A percentile compares a stretch with the other conserved stretches of the same genome.
phyloP scores from a whole-genome alignment of 2,113 vertebrate species.

The Cervus canadensis region DNA sequence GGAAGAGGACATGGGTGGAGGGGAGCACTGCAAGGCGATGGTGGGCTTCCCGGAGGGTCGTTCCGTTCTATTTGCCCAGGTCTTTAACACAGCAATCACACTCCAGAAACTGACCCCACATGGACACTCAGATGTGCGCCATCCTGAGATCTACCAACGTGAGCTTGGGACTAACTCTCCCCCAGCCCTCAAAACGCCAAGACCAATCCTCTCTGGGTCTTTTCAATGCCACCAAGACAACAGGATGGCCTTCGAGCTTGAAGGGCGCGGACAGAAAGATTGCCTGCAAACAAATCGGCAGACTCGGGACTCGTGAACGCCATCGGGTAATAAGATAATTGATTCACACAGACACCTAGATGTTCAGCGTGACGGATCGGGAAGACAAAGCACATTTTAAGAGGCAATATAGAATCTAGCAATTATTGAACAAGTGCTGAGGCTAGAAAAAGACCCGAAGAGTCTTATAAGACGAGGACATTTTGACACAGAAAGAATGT shows the following conservation, averaged over 20 bases:
- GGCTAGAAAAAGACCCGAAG: not conserved
- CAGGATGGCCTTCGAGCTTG: not conserved
- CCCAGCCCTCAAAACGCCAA: accelerated
- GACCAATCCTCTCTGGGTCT: not conserved
- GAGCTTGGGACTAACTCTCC: not conserved
- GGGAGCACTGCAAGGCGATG: not conserved
- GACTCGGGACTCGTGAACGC: not conserved
- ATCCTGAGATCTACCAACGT: not conserved
- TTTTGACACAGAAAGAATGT: not conserved
- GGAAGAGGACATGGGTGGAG: not conserved
- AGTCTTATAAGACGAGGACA: not conserved
- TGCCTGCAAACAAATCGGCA: not conserved
- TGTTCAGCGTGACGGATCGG: not conserved
- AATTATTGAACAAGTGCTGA: not conserved
- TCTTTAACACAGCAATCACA: not conserved
- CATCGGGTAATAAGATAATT: accelerated
- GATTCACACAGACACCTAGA: not conserved
- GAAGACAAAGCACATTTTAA: not conserved
- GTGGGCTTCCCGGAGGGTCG: not conserved
- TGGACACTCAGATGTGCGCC: accelerated
- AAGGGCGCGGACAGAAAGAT: not conserved
- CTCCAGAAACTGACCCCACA: not conserved
- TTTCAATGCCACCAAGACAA: not conserved
- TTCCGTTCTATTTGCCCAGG: not conserved
- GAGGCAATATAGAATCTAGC: not conserved